phyloP scores from a whole-genome alignment of 2,888 invertebrate genomes.

The Dryobota labecula region DNA sequence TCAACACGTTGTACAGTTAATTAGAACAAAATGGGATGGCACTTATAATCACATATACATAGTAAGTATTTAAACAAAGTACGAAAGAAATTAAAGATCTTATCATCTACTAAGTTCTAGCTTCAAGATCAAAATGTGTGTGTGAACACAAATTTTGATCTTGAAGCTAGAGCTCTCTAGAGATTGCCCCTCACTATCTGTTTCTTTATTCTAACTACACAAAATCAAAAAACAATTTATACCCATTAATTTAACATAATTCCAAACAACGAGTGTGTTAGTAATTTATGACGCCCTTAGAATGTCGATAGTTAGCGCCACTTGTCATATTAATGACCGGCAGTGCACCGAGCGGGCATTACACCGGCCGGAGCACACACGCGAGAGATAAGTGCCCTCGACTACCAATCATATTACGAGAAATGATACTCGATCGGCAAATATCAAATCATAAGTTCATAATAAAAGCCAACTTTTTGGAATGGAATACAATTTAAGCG shows the following conservation, averaged over 20 bases:
- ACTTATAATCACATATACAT: background rate
- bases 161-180: background rate
- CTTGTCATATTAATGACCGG: slow-evolving; percentile 43
- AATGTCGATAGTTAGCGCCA: slow-evolving; percentile 41
- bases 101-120: background rate
- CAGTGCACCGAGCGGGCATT: slow-evolving; percentile 8
- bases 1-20: too few relatives aligned
- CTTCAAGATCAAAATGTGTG: background rate
- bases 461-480: slow-evolving; percentile 34
- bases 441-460: slow-evolving; percentile 32
- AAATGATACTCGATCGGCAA: slow-evolving; percentile 31
- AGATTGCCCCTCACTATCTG: background rate
- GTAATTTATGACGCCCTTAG: slow-evolving; percentile 35
- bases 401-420: slow-evolving; percentile 10
- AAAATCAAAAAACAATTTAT: slow-evolving; percentile 18
- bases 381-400: slow-evolving; percentile 6
- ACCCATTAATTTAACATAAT: slow-evolving; percentile 8
- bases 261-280: slow-evolving; percentile 16
- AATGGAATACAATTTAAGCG: slow-evolving; percentile 44
- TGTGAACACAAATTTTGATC: too few relatives aligned
- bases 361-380: slow-evolving; percentile 6
- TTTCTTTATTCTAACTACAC: background rate
- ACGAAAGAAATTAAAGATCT: background rate
- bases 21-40: background rate
- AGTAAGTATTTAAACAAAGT: background rate